Evolutionary conservation across 2,113 vertebrate species (phyloP).

Genomic region (Arizona elegans): DNA sequence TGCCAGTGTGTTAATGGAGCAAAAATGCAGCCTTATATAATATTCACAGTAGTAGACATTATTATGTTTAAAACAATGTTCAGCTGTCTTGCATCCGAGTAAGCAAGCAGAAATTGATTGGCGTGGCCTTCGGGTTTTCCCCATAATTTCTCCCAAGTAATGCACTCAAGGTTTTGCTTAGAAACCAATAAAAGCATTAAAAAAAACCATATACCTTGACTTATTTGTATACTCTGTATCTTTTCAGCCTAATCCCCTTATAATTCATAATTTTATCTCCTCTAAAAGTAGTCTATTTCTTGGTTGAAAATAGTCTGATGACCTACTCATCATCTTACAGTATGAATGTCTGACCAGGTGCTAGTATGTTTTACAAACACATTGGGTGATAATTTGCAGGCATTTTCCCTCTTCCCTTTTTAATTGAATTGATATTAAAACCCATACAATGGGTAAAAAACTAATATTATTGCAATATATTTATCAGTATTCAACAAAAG

Average conservation of each 20-base stretch:
- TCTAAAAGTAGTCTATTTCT: neutral
- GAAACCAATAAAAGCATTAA: neutral
- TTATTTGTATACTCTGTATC: neutral
- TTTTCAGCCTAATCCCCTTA: neutral
- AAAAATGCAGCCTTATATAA: neutral
- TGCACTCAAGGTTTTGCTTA: neutral
- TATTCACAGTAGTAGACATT: neutral
- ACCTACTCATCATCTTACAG: neutral
- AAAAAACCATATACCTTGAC: neutral
- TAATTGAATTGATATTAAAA: neutral
- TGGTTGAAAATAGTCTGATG: neutral
- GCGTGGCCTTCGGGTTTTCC: neutral
- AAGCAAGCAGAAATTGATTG: neutral
- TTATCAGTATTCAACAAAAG: neutral
- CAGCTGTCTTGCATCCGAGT: neutral
- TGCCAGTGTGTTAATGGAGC: neutral
- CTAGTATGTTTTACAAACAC: neutral
- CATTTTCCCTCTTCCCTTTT: neutral
- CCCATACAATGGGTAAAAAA: neutral
- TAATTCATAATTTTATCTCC: neutral
- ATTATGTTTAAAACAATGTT: neutral
- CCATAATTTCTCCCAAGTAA: neutral
- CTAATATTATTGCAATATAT: neutral
- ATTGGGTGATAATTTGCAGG: neutral
- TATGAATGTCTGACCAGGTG: neutral